phyloP scores from a whole-genome alignment of 2,888 invertebrate species.

The Calameuta idolon region DNA sequence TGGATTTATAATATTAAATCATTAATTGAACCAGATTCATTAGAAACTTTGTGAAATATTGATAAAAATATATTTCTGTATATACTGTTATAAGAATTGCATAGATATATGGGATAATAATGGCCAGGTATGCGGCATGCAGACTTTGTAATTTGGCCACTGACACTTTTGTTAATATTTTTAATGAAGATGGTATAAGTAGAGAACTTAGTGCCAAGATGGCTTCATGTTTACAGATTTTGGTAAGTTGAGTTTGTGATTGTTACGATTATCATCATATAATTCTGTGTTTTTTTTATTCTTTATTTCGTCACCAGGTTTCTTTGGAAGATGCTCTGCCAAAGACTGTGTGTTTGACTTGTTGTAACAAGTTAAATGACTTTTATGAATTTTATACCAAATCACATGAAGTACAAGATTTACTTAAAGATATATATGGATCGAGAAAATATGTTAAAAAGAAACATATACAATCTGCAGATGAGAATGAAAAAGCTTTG shows the following conservation, averaged over 20 bases:
- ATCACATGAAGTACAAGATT: slow-evolving; percentile 47
- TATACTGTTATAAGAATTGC: not conserved
- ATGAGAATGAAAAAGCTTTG: slow-evolving; percentile 19
- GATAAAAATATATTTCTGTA: not conserved
- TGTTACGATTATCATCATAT: slow-evolving; percentile 11
- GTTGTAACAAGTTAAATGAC: slow-evolving; percentile 47
- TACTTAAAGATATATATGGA: slow-evolving; percentile 44
- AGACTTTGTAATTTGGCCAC: slow-evolving; percentile 37
- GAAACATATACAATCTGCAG: slow-evolving; percentile 7
- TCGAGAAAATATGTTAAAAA: slow-evolving; percentile 24
- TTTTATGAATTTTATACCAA: slow-evolving; percentile 50
- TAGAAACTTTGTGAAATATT: not conserved
- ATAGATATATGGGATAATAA: not conserved
- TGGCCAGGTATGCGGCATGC: slow-evolving; percentile 15
- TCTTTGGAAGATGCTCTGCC: slow-evolving; percentile 49
- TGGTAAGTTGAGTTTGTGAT: slow-evolving; percentile 34
- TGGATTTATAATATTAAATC: no score
- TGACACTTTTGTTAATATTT: slow-evolving; percentile 44
- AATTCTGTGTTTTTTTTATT: no score
- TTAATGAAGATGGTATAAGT: slow-evolving; percentile 45
- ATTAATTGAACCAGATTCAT: not conserved
- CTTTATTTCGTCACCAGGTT: slow-evolving; percentile 34
- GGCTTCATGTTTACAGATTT: slow-evolving; percentile 53
- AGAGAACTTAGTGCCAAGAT: slow-evolving; percentile 44
- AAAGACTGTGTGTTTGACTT: slow-evolving; percentile 47